phyloP scores from a whole-genome alignment of 2,888 invertebrate species.

The Drosophila kambysellisi region DNA sequence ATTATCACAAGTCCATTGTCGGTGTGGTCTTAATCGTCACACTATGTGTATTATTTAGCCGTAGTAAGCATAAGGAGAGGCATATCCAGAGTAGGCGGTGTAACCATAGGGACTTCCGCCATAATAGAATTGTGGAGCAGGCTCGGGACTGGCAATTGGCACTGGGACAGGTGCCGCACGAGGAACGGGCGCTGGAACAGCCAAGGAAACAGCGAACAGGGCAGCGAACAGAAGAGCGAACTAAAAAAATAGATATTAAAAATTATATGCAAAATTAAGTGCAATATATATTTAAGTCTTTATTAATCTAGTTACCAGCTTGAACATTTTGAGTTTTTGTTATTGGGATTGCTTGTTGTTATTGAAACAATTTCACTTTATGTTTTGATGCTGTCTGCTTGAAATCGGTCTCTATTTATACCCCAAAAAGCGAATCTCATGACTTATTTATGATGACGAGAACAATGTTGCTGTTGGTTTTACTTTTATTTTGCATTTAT shows the following conservation, averaged over 20 bases:
- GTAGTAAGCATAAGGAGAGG: constrained; percentile 81
- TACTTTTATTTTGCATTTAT: constrained; percentile 37
- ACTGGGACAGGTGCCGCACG: constrained; percentile 70
- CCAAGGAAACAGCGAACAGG: constrained; percentile 76
- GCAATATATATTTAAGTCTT: not conserved
- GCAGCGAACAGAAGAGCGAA: constrained; percentile 77
- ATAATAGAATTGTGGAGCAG: constrained; percentile 79
- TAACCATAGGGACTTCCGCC: constrained; percentile 80
- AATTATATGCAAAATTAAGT: not conserved
- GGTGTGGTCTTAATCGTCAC: constrained; percentile 17
- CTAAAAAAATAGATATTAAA: constrained; percentile 33
- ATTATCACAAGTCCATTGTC: constrained; percentile 59
- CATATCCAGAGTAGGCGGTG: constrained; percentile 71
- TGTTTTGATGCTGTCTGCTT: constrained; percentile 59
- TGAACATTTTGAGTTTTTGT: constrained; percentile 76
- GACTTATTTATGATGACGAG: constrained; percentile 65
- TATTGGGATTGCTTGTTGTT: constrained; percentile 44
- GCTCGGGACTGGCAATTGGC: constrained; percentile 73
- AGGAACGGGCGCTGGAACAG: constrained; percentile 75
- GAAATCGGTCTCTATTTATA: constrained; percentile 63
- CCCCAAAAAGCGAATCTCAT: constrained; percentile 48
- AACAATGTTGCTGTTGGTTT: not conserved
- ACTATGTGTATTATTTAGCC: constrained; percentile 57
- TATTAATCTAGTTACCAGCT: constrained; percentile 71
- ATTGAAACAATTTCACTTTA: constrained; percentile 55